Evolutionary conservation across 2,113 vertebrate species (phyloP).

Genomic region (Fregetta grallaria): DNA sequence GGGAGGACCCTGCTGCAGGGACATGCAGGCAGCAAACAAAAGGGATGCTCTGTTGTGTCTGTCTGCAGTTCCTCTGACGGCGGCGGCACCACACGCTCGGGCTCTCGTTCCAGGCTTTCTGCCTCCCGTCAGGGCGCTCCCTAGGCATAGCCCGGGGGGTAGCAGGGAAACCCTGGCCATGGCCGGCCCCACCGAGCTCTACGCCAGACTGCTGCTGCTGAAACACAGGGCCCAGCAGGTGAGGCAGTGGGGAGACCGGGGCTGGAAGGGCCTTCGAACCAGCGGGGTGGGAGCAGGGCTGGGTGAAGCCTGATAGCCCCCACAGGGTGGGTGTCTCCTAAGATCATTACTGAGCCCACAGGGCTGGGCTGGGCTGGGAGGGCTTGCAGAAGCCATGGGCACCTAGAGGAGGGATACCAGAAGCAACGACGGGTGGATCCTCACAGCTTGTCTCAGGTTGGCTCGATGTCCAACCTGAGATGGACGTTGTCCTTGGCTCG

Average conservation of each 20-base stretch:
- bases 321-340: not conserved
- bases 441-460: not conserved
- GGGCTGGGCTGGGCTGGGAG: not conserved
- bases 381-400: not conserved
- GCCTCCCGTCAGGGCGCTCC: not conserved
- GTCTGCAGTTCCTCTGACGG: not conserved
- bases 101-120: conserved; percentile 23
- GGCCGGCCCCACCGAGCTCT: conserved; percentile 37
- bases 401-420: not conserved
- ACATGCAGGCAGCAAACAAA: not conserved
- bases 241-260: not conserved
- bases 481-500: accelerated
- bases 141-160: not conserved
- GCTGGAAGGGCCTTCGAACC: not conserved
- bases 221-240: conserved; percentile 81
- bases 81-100: too few species aligned
- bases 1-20: not conserved
- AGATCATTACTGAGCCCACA: not conserved
- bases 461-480: not conserved
- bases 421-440: not conserved
- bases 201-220: conserved; percentile 76
- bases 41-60: accelerated
- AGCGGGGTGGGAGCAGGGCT: not conserved
- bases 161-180: not conserved
- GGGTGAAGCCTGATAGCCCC: not conserved